phyloP scores from a whole-genome alignment of 2,797 vertebrate species.

The Anguilla anguilla region DNA sequence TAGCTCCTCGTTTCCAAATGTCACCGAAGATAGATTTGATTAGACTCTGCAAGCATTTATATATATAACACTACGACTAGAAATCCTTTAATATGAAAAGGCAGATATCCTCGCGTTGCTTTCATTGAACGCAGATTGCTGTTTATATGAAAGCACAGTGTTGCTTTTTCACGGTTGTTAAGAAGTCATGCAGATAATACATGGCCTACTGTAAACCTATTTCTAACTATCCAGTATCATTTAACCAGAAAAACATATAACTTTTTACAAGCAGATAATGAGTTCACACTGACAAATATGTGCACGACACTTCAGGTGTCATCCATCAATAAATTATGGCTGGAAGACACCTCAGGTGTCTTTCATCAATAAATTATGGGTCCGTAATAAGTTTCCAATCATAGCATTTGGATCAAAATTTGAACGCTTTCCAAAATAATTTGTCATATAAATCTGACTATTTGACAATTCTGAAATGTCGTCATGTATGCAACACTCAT shows the following conservation, averaged over 20 bases:
- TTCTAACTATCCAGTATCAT: neutral
- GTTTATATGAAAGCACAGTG: neutral
- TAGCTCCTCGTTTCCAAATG: neutral
- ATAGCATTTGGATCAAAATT: slow-evolving; percentile 14
- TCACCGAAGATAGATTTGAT: neutral
- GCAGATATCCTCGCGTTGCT: neutral
- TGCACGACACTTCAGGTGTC: neutral
- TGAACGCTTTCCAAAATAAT: slow-evolving; percentile 14
- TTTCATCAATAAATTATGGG: slow-evolving; percentile 15
- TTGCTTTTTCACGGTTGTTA: neutral
- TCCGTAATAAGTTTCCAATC: slow-evolving; percentile 15
- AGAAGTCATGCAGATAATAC: neutral
- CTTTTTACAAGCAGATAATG: neutral
- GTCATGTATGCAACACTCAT: neutral
- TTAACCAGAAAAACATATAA: neutral
- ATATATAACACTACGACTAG: neutral
- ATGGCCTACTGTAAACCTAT: neutral
- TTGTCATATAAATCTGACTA: neutral
- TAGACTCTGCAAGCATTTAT: neutral
- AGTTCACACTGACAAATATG: neutral
- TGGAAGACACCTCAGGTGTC: neutral
- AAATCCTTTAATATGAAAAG: neutral
- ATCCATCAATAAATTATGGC: slow-evolving; percentile 12
- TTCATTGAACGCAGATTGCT: neutral
- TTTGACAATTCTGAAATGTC: neutral